A percentile compares a stretch with the other conserved stretches of the same genome.
These are phyloP conservation scores for Aradus depressus DNA, from an alignment of 2,888 invertebrate species.

Conservation along the genomic window DNA sequence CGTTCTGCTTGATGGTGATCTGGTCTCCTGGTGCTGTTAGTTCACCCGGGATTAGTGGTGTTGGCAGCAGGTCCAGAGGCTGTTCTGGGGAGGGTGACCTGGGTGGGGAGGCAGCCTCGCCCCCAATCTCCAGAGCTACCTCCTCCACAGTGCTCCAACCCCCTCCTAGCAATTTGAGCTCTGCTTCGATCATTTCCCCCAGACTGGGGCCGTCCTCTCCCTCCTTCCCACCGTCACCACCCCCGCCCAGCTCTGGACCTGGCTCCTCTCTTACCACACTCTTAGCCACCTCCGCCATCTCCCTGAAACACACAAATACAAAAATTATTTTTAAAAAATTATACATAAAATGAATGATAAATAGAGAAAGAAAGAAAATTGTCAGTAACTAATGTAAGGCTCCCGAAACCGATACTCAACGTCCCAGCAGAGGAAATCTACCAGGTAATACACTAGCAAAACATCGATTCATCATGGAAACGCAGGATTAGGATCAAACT, in stretches of 20 bases:
- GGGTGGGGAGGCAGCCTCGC: constrained; percentile 4
- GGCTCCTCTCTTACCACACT: constrained; percentile 24
- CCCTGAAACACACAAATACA: constrained; percentile 21
- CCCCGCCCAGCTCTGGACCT: constrained; percentile 13
- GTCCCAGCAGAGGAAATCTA: too few relatives aligned
- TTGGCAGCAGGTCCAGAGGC: not conserved
- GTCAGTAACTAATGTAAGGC: too few relatives aligned
- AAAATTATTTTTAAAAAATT: too few relatives aligned
- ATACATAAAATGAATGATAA: too few relatives aligned
- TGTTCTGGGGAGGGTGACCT: not conserved
- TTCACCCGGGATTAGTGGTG: constrained; percentile 1
- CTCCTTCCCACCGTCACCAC: constrained; percentile 14
- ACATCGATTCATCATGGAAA: too few relatives aligned
- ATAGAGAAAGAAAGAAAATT: too few relatives aligned
- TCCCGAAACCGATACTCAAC: too few relatives aligned
- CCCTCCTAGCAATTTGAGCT: constrained; percentile 5
- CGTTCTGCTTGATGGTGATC: not conserved
- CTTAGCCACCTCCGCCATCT: constrained; percentile 32
- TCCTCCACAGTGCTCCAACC: constrained; percentile 27
- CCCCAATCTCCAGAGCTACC: constrained; percentile 18
- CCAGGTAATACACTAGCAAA: too few relatives aligned
- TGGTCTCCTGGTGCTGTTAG: not conserved
- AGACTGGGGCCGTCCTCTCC: constrained; percentile 21
- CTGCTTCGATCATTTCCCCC: constrained; percentile 22
- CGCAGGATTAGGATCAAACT: too few relatives aligned